These are phyloP conservation scores for Notocelia uddmanniana DNA, from an alignment of 2,888 invertebrate species.

Conservation along the genomic window DNA sequence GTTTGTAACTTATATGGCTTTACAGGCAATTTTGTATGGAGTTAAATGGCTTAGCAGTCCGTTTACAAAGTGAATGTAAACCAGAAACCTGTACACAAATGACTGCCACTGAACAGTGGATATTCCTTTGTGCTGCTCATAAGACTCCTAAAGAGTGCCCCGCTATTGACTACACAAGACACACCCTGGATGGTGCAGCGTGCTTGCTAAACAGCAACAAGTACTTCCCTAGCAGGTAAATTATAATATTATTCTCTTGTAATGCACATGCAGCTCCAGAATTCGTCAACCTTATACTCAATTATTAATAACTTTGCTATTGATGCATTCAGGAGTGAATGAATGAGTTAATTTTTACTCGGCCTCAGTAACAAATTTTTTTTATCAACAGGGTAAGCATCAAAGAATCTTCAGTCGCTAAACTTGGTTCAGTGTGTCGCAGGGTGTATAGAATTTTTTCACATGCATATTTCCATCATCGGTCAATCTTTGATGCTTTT, in stretches of 20 bases:
- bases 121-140: conserved; percentile 99
- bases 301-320: background rate
- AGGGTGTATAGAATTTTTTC: conserved; percentile 99
- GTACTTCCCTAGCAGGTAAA: conserved; percentile 99
- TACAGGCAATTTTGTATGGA: conserved; percentile 99
- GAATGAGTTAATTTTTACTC: background rate
- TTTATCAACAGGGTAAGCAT: conserved; percentile 94
- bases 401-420: conserved; percentile 99
- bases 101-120: conserved; percentile 99
- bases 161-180: conserved; percentile 99
- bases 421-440: conserved; percentile 99
- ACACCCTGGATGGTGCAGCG: conserved; percentile 99
- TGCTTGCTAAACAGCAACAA: conserved; percentile 99
- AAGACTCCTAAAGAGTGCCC: conserved; percentile 99
- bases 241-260: background rate
- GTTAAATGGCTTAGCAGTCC: conserved; percentile 98
- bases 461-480: conserved; percentile 99
- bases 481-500: conserved; percentile 98
- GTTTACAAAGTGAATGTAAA: conserved; percentile 97
- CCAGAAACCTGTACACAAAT: conserved; percentile 99
- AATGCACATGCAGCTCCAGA: background rate
- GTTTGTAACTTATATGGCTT: conserved; percentile 44
- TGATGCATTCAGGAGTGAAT: too few species aligned
- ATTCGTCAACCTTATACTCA: background rate
- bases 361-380: background rate